A percentile compares a stretch with the other conserved stretches of the same genome.
These are phyloP conservation scores for Petrosia ficiformis DNA, from an alignment of 37 sponge, comb jelly and placozoan species.

Conservation along the genomic window DNA sequence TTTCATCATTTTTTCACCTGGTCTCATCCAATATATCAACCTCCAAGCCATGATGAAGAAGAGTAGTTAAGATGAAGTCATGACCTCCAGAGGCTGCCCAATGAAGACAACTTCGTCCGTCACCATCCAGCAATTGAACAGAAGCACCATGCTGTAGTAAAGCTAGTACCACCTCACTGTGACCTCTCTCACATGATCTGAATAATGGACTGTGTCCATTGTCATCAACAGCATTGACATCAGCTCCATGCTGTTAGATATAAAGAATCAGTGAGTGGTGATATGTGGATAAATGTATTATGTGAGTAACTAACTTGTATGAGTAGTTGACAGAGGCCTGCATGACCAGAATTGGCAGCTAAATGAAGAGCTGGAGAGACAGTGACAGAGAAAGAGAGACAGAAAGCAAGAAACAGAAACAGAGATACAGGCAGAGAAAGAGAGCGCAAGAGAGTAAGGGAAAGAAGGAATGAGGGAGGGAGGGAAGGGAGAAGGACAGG, in stretches of 20 bases:
- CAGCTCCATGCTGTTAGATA: conserved; percentile 54
- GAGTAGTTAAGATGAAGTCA: conserved; percentile 63
- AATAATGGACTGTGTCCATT: conserved; percentile 81
- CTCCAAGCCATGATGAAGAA: conserved; percentile 51
- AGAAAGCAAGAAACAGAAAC: too few species aligned
- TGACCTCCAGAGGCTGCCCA: conserved; percentile 95
- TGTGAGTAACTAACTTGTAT: conserved; percentile 51
- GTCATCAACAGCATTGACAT: conserved; percentile 58
- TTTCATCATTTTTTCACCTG: too few species aligned
- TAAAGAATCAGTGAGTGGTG: background rate
- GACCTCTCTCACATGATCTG: conserved; percentile 84
- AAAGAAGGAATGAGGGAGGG: too few species aligned
- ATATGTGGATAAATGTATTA: background rate
- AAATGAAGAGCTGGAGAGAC: conserved; percentile 73
- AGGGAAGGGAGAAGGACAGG: too few species aligned
- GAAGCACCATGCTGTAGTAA: conserved; percentile 69
- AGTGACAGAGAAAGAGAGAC: background rate
- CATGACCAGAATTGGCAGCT: conserved; percentile 76
- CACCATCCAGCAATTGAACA: conserved; percentile 60
- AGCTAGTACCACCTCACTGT: conserved; percentile 68
- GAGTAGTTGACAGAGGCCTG: conserved; percentile 61
- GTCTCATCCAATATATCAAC: conserved; percentile 57
- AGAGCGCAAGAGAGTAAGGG: too few species aligned
- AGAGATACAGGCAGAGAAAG: too few species aligned
- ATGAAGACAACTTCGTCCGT: conserved; percentile 70